Base-by-base conservation (phyloP, 1,140 invertebrate genomes). In the Drosophila pseudoobscura region DNA sequence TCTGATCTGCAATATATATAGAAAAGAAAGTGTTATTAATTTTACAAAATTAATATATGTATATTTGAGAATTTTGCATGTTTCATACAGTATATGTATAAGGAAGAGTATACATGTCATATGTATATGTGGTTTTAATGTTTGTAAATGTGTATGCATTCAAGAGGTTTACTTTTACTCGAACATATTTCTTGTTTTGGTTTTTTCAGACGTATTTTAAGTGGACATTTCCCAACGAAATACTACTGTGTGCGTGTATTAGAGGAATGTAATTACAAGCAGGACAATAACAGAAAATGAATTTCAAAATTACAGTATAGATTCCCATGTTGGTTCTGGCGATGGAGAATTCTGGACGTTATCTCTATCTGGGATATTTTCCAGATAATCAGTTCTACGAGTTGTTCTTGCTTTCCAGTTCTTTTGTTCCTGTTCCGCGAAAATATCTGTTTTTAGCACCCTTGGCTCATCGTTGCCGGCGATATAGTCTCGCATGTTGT, bases 301-400 rank as follows among this genome's bases (percentile, higher is more conserved):
- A 45, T 61, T 55, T 20, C 46, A 72, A 79, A 80, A 77, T 85
- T 87, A 87, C 82, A 82, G 80, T 71, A 88, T 65, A 35, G 52
- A 39, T 59, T 74, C 76, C 82, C 82, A 88, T 20, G 74, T 54
- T 6, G 47, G 56, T 44, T 88, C 78, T 66, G 61, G 39, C 1
- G 56, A 22, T 2, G 45, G 43, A 39, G 54, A 54, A 64, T 60
- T 70, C 46, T 43, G 53, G 58, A 20, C 41, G 47, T 50, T 49
- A 56, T 78, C 78, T 1, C 54, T 45, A 13, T 57, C 39, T 9
- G 78, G 56, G 29, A 45, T 47, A 11, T 71, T 76, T 35, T 87
- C 78, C 39, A 74, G 15, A 62, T 68, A 87, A 9, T 70, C 60
- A 26, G 63, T 41, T 17, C 47, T 44, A 20, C 61, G 61, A 44